Conservation (phyloP, 2,113 vertebrate genomes). For the Rhinolophus ferrumequinum region DNA sequence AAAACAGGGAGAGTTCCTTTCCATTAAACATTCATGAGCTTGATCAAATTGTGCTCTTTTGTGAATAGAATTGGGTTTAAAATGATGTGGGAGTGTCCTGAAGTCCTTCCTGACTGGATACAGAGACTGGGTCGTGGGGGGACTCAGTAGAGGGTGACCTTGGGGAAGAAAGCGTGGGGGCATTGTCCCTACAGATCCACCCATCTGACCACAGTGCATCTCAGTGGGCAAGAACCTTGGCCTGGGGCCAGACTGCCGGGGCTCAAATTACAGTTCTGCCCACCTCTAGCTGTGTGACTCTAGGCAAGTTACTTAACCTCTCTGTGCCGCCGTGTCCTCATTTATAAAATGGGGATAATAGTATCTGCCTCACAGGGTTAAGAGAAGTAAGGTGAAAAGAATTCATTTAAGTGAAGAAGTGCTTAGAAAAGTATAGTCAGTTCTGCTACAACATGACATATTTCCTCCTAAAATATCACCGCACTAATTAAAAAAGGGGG, state of each 20-base stretch:
- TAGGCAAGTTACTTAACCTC: not conserved
- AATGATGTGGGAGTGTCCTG: not conserved
- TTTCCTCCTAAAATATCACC: not conserved
- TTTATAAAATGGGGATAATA: not conserved
- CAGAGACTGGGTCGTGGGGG: not conserved
- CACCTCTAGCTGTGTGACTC: not conserved
- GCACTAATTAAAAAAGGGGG: too few species aligned
- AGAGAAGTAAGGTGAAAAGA: not conserved
- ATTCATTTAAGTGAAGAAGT: not conserved
- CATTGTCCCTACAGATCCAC: accelerated
- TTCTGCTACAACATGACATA: accelerated
- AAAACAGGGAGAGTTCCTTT: not conserved
- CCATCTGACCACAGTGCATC: accelerated
- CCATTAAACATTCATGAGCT: not conserved
- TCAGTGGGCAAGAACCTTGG: too few species aligned
- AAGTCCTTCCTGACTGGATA: conserved; percentile 23
- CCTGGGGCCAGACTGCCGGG: not conserved
- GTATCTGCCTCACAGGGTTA: not conserved
- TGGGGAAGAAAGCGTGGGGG: not conserved
- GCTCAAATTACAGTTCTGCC: not conserved
- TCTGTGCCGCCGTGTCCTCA: not conserved
- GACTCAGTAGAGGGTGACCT: not conserved
- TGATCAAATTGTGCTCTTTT: not conserved
- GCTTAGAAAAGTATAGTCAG: not conserved
- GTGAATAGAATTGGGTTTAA: not conserved